Conservation (phyloP, 2,797 vertebrate genomes). For the Enoplosus armatus region DNA sequence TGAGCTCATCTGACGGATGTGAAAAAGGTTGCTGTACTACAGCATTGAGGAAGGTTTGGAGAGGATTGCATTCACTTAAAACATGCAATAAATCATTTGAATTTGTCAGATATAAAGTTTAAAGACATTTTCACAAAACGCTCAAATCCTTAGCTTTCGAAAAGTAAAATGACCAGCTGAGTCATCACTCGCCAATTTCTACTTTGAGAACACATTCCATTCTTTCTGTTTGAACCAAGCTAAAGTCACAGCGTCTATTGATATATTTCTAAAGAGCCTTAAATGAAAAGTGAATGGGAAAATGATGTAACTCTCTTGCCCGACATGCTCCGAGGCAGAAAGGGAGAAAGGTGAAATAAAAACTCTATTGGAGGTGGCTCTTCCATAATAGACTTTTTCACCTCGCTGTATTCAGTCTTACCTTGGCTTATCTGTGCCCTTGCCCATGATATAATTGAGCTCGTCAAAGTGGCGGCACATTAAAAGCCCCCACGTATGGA, state of each 20-base stretch:
- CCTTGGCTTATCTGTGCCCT: conserved; percentile 80
- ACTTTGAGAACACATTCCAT: conserved; percentile 51
- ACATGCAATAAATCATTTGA: conserved; percentile 23
- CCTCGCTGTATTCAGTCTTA: conserved; percentile 72
- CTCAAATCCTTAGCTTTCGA: conserved; percentile 5
- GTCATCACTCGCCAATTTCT: conserved; percentile 43
- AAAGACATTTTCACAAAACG: conserved; percentile 26
- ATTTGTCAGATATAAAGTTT: conserved; percentile 14
- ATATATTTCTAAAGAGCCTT: conserved; percentile 69
- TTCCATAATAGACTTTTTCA: conserved; percentile 75
- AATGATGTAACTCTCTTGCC: conserved; percentile 68
- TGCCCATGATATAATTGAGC: conserved; percentile 75
- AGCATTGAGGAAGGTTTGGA: neutral
- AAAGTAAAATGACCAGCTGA: conserved; percentile 52
- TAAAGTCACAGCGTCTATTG: conserved; percentile 47
- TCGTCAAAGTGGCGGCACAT: conserved; percentile 68
- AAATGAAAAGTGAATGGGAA: conserved; percentile 67
- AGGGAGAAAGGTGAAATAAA: conserved; percentile 74
- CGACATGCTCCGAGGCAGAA: conserved; percentile 64
- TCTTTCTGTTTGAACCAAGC: conserved; percentile 39
- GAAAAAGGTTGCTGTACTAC: neutral
- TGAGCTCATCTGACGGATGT: neutral
- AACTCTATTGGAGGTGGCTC: conserved; percentile 60
- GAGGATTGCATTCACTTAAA: neutral
- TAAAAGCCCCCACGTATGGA: conserved; percentile 64